Base-by-base conservation (phyloP, 2,888 invertebrate genomes). In the Cyaniris semiargus region DNA sequence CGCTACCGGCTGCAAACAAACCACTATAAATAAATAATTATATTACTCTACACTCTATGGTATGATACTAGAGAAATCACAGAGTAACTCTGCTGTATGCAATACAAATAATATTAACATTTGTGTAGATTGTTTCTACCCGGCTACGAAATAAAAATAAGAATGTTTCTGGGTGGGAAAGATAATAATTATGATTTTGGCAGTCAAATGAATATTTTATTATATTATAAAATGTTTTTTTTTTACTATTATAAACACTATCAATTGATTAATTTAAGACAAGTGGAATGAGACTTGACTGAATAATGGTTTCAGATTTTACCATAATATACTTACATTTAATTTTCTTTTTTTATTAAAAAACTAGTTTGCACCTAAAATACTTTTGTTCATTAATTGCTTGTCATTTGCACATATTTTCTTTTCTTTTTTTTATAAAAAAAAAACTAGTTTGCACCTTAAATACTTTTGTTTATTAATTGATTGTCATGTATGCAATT, bases 1-100 rank as follows among this genome's bases (percentile, higher is more conserved):
- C 83, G 83, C 86, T 85, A 87, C 87, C 84, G 85, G 86, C 81
- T 80, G 78, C 80, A 80, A 81, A 76, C 66, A 48, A 60, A 66
- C 60, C 23, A 76, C 76, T 66, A 21, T 56, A 76, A 53, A 75
- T 53, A 75, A 34, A 76, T 58, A 75, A 56, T 82, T 83, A 27
- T 66, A 34, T 0, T 34, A 66, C 27, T 27, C 27, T 66, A 66
- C 8, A 8, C 7, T 58, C 21, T 58, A 58, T 15, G 15, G 53
- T 18, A 53, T 53, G 53, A 53, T 53, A 53, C 18, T 53, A 53
- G 53, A 18, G 53, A 53, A 53, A 18, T 18, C 18, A 53, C 15
- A 3, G 15, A 48, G 15, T 15, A 15, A 13, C 5, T 4, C 44
- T 5, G 18, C 18, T 53, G 53, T 53, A 0, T 84, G 83, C 79